A percentile compares a stretch with the other conserved stretches of the same genome.
Evolutionary conservation across 2,113 vertebrate genomes (phyloP).

Genomic region (Trogon surrucura): DNA sequence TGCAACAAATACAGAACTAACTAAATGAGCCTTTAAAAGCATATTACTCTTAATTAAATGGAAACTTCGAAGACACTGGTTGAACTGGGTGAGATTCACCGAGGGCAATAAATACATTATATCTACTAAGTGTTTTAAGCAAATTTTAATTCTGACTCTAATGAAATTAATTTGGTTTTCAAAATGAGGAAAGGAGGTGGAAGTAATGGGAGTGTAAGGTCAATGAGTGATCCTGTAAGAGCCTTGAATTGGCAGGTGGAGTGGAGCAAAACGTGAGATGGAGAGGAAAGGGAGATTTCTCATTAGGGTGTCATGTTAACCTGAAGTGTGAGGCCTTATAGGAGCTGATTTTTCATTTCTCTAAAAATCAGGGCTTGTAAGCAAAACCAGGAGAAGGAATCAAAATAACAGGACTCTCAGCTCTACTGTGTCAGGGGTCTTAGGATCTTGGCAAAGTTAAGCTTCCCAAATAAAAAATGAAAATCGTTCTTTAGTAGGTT

Average conservation of each 20-base stretch:
- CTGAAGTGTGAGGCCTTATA: background rate
- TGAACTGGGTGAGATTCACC: background rate
- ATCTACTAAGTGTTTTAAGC: constrained; percentile 19
- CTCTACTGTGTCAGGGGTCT: background rate
- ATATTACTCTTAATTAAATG: background rate
- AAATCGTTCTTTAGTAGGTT: background rate
- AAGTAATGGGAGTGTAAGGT: background rate
- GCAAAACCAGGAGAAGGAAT: background rate
- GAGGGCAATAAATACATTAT: background rate
- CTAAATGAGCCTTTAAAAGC: background rate
- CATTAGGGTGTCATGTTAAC: background rate
- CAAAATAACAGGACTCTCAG: background rate
- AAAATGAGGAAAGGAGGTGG: background rate
- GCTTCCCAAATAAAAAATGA: constrained; percentile 11
- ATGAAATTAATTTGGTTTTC: constrained; percentile 37
- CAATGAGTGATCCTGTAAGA: background rate
- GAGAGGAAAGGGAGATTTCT: background rate
- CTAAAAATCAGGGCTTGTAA: background rate
- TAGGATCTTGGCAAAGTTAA: background rate
- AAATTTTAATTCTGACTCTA: constrained; percentile 28
- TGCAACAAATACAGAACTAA: background rate
- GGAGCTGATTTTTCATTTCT: constrained; percentile 12
- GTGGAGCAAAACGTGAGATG: background rate
- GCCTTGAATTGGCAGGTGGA: background rate
- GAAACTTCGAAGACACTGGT: background rate